Percentiles rank a stretch among this genome's conserved stretches.
Conservation (phyloP, 35 echinoderm and acorn worm species). For the Anneissia japonica region DNA sequence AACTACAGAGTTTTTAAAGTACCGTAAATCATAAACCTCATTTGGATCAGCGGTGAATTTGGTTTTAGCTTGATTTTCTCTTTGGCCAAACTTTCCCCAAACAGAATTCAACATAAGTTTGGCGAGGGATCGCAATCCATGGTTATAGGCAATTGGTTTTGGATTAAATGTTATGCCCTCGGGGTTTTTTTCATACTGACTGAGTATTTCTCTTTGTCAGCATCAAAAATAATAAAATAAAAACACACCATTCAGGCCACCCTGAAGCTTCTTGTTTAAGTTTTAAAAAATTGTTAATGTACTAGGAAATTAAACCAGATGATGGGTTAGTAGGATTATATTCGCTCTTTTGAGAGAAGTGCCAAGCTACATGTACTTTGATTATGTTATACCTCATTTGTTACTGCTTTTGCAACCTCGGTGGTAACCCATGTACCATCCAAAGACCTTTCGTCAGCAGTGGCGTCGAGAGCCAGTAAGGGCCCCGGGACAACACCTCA, state of each 20-base stretch:
- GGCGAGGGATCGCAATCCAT: not conserved
- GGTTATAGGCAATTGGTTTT: not conserved
- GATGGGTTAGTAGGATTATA: not conserved
- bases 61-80: not conserved
- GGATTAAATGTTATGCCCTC: not conserved
- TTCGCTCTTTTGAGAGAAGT: not conserved
- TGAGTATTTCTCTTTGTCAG: not conserved
- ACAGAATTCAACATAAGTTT: conserved; percentile 33
- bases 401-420: no score
- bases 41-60: not conserved
- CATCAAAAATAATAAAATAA: not conserved
- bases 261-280: not conserved
- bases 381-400: not conserved
- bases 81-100: conserved; percentile 37
- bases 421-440: conserved; percentile 32
- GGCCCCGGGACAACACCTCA: no score
- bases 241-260: not conserved
- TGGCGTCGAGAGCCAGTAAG: no score
- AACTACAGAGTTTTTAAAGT: not conserved
- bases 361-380: not conserved
- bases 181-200: not conserved
- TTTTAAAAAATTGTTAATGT: conserved; percentile 13
- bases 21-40: not conserved
- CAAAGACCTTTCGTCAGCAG: not conserved
- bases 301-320: not conserved